phyloP scores from a whole-genome alignment of 2,797 vertebrate species.

The Melanotaenia pygmaea region DNA sequence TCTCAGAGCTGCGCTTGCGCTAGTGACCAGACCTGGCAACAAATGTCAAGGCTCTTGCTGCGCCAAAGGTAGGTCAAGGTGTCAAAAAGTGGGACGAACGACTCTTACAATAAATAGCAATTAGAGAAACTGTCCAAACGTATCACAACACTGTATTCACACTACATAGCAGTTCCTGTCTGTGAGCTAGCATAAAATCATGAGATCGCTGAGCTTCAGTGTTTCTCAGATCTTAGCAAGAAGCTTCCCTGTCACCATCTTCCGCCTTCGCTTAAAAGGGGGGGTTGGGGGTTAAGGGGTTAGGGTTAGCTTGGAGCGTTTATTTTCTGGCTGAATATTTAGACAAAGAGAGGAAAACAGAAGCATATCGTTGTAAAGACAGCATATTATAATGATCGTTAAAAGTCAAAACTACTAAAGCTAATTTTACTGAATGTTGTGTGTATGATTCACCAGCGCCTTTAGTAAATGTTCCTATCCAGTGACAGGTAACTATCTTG shows the following conservation, averaged over 20 bases:
- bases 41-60: not conserved
- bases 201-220: not conserved
- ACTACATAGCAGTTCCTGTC: not conserved
- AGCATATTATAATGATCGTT: not conserved
- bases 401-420: not conserved
- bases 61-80: not conserved
- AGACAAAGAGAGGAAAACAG: not conserved
- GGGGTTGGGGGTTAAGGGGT: too few relatives aligned
- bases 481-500: slow-evolving; percentile 39
- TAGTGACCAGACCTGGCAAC: slow-evolving; percentile 12
- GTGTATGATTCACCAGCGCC: not conserved
- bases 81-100: not conserved
- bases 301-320: too few relatives aligned
- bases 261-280: slow-evolving; percentile 46
- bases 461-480: not conserved
- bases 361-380: not conserved
- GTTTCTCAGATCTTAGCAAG: slow-evolving; percentile 3
- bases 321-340: not conserved
- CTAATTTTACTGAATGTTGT: not conserved
- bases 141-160: not conserved
- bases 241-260: not conserved
- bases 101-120: not conserved
- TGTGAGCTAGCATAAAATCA: not conserved
- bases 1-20: not conserved
- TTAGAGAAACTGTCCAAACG: accelerated